These are phyloP conservation scores for Kryphioiulus occultus DNA, from an alignment of 2,888 invertebrate species.

Conservation along the genomic window DNA sequence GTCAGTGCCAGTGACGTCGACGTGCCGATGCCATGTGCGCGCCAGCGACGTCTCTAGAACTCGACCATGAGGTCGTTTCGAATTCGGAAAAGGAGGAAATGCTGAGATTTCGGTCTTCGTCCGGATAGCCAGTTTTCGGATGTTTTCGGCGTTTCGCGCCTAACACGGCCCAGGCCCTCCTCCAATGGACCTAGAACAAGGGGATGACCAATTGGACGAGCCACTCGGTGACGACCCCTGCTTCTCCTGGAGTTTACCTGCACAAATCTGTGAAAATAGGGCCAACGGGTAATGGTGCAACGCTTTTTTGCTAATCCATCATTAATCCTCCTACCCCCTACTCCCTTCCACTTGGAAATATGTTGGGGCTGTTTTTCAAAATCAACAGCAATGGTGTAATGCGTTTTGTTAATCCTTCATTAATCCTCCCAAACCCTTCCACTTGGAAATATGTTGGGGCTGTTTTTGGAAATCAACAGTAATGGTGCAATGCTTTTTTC, in stretches of 20 bases:
- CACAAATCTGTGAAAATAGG: background rate
- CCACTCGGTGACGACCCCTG: constrained; percentile 39
- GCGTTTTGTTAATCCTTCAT: too few species aligned
- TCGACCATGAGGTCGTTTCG: background rate
- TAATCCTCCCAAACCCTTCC: too few species aligned
- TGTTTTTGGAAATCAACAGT: too few species aligned
- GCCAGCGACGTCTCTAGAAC: background rate
- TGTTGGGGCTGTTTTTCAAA: too few species aligned
- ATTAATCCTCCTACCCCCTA: background rate
- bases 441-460: too few species aligned
- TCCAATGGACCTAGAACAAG: constrained; percentile 24
- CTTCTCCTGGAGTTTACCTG: constrained; percentile 19
- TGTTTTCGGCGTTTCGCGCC: background rate
- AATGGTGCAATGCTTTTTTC: too few species aligned
- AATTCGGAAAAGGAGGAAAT: constrained; percentile 1
- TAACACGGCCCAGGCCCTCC: background rate
- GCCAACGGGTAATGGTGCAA: constrained; percentile 26
- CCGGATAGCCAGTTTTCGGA: background rate
- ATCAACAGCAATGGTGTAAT: too few species aligned
- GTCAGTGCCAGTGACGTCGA: background rate
- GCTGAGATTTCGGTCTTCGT: background rate
- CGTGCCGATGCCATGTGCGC: background rate
- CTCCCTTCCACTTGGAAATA: too few species aligned
- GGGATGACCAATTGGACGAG: constrained; percentile 37
- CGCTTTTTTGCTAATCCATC: background rate